These are phyloP conservation scores for Erythrolamprus reginae DNA, from an alignment of 2,113 vertebrate genomes.

Conservation along the genomic window DNA sequence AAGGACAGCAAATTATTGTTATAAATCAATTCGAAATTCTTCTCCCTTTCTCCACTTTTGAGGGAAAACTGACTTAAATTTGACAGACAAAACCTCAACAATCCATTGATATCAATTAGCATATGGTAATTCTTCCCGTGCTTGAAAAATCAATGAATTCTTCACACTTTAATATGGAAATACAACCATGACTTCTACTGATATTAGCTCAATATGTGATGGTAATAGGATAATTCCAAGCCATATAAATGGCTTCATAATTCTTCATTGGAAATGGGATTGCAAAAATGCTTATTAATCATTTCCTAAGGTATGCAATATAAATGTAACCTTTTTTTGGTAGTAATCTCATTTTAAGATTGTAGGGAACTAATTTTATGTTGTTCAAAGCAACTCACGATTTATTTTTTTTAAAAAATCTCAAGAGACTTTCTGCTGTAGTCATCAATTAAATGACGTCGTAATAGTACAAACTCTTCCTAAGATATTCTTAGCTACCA, in stretches of 20 bases:
- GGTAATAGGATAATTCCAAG: neutral
- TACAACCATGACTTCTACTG: neutral
- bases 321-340: neutral
- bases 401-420: neutral
- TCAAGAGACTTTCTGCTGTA: neutral
- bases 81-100: neutral
- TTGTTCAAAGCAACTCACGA: neutral
- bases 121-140: neutral
- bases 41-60: neutral
- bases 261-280: neutral
- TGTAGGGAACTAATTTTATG: neutral
- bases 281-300: neutral
- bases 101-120: neutral
- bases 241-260: neutral
- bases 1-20: neutral
- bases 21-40: neutral
- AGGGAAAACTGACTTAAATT: neutral
- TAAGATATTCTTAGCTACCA: neutral
- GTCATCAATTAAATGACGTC: neutral
- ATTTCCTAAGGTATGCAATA: neutral
- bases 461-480: neutral
- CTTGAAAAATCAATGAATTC: neutral
- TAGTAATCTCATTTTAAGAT: neutral
- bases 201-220: neutral
- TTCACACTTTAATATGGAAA: neutral